These are phyloP conservation scores for Falco rusticolus DNA, from an alignment of 2,797 vertebrate genomes.

Conservation along the genomic window DNA sequence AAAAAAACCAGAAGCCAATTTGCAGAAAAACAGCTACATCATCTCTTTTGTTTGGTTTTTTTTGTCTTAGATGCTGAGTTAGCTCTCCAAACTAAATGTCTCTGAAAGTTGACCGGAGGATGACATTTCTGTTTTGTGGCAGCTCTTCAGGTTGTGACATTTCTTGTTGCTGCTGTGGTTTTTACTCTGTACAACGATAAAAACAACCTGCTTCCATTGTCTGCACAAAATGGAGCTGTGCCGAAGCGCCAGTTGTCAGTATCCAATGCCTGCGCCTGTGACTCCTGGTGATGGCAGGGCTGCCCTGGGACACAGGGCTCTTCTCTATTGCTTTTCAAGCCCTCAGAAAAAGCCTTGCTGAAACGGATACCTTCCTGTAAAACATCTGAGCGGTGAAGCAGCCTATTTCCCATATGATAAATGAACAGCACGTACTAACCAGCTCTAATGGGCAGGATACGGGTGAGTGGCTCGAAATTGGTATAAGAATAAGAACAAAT, in stretches of 20 bases:
- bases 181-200: background rate
- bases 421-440: background rate
- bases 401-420: background rate
- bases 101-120: background rate
- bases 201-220: background rate
- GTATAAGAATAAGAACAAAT: slow-evolving; percentile 52
- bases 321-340: background rate
- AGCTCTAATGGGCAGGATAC: slow-evolving; percentile 18
- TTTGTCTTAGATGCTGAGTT: background rate
- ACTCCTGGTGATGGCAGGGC: background rate
- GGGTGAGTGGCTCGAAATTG: slow-evolving; percentile 12
- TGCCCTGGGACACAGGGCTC: background rate
- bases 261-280: accelerated
- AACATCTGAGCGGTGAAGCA: background rate
- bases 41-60: background rate
- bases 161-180: slow-evolving; percentile 13
- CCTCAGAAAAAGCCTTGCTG: background rate
- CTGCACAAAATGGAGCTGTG: background rate
- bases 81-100: background rate
- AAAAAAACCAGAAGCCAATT: background rate
- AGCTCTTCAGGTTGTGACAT: slow-evolving; percentile 22
- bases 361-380: background rate
- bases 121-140: slow-evolving; percentile 6
- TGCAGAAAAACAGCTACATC: background rate
- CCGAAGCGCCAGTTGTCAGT: background rate